phyloP scores from a whole-genome alignment of 2,113 vertebrate species.

The Pterocles orientalis region DNA sequence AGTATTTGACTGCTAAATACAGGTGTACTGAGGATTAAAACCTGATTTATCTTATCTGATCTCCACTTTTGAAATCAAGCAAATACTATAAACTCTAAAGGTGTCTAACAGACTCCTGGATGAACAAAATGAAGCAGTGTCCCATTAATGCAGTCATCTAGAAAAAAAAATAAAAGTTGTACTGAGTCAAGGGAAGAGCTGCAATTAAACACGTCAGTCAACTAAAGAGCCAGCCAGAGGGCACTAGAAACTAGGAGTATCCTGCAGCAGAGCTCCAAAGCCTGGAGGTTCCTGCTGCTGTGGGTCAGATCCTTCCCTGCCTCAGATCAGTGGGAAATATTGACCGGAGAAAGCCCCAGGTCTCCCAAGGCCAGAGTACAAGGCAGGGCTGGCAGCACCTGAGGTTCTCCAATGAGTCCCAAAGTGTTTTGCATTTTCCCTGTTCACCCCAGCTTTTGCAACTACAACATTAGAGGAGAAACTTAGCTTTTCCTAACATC shows the following conservation, averaged over 20 bases:
- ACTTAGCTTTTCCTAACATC: not conserved
- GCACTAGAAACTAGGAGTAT: not conserved
- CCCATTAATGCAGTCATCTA: not conserved
- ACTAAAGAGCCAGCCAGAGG: not conserved
- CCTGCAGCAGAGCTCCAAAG: not conserved
- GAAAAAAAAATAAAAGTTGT: not conserved
- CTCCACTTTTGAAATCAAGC: not conserved
- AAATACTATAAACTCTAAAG: not conserved
- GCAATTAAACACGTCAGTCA: not conserved
- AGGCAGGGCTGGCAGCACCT: not conserved
- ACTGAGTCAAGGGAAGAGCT: not conserved
- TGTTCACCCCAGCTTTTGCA: not conserved
- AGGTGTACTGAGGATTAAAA: not conserved
- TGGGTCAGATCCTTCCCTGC: not conserved
- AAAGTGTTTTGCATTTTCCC: not conserved
- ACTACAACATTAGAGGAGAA: not conserved
- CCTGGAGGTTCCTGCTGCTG: not conserved
- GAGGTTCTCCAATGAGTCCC: not conserved
- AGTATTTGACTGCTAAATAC: not conserved
- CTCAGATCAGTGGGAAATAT: not conserved
- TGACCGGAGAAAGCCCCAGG: rapidly evolving
- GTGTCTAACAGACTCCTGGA: not conserved
- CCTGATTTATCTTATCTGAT: not conserved
- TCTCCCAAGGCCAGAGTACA: not conserved
- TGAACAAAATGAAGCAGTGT: not conserved